phyloP scores from a whole-genome alignment of 2,797 vertebrate species.

The Periophthalmus magnuspinnatus region DNA sequence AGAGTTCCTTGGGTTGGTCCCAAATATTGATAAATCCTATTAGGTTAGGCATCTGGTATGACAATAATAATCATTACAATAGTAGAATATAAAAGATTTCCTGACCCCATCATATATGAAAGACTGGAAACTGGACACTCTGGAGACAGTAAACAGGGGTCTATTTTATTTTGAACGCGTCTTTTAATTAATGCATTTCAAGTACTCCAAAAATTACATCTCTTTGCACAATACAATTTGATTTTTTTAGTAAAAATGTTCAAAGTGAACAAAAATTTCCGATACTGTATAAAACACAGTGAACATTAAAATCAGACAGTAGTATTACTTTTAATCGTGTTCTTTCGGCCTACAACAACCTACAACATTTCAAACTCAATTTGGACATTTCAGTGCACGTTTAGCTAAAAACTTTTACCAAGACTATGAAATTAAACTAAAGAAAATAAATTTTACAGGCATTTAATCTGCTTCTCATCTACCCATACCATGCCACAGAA shows the following conservation, averaged over 20 bases:
- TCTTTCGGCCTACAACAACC: conserved; percentile 83
- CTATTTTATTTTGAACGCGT: conserved; percentile 89
- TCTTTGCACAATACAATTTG: conserved; percentile 99
- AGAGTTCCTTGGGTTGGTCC: neutral
- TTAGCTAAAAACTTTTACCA: conserved; percentile 91
- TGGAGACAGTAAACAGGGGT: conserved; percentile 71
- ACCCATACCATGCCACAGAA: conserved; percentile 91
- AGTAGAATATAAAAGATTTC: neutral
- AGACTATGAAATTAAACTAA: conserved; percentile 88
- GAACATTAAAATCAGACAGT: conserved; percentile 98
- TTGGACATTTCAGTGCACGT: conserved; percentile 97
- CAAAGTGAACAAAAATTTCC: conserved; percentile 98
- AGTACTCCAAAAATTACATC: conserved; percentile 99
- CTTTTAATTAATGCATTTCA: conserved; percentile 99
- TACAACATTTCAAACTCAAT: conserved; percentile 91
- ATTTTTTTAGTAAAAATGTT: conserved; percentile 98
- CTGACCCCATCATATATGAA: neutral
- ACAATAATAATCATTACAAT: neutral
- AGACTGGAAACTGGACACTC: conserved; percentile 14
- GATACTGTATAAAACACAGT: conserved; percentile 99
- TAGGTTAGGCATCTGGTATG: neutral
- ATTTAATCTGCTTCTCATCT: conserved; percentile 76
- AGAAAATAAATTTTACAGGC: conserved; percentile 78
- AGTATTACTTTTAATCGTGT: conserved; percentile 91
- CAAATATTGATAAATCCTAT: neutral